These are phyloP conservation scores for Malurus splendens DNA, from an alignment of 2,797 vertebrate species.

Conservation along the genomic window DNA sequence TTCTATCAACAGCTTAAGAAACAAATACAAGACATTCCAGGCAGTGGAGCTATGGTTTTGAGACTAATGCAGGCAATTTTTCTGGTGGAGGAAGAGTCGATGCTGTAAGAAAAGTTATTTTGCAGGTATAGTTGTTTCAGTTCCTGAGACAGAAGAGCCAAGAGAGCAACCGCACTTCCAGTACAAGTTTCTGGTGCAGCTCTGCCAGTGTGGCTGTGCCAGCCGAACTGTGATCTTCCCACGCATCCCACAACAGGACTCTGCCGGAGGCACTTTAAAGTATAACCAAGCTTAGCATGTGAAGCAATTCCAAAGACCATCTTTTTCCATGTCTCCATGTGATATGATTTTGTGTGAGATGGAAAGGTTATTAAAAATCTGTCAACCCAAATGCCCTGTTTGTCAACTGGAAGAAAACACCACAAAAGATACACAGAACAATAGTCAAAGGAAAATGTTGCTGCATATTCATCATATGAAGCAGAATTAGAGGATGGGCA, in stretches of 20 bases:
- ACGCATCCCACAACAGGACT: neutral
- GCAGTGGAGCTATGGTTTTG: neutral
- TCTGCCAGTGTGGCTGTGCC: neutral
- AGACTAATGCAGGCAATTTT: neutral
- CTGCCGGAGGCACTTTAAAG: neutral
- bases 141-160: neutral
- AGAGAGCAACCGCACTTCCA: neutral
- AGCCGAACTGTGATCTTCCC: neutral
- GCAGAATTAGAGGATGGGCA: neutral
- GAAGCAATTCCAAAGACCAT: conserved; percentile 5
- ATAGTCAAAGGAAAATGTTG: conserved; percentile 13
- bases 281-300: neutral
- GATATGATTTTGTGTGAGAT: neutral
- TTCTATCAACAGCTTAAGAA: neutral
- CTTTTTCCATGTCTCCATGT: conserved; percentile 3
- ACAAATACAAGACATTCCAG: neutral
- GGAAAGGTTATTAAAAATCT: conserved; percentile 5
- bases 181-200: neutral
- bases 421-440: conserved; percentile 20
- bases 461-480: neutral
- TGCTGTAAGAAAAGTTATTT: neutral
- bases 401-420: conserved; percentile 12
- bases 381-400: neutral
- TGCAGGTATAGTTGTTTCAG: neutral
- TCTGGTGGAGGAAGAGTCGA: neutral